Evolutionary conservation across 2,797 vertebrate genomes (phyloP).

Genomic region (Acanthurus leucopareius): DNA sequence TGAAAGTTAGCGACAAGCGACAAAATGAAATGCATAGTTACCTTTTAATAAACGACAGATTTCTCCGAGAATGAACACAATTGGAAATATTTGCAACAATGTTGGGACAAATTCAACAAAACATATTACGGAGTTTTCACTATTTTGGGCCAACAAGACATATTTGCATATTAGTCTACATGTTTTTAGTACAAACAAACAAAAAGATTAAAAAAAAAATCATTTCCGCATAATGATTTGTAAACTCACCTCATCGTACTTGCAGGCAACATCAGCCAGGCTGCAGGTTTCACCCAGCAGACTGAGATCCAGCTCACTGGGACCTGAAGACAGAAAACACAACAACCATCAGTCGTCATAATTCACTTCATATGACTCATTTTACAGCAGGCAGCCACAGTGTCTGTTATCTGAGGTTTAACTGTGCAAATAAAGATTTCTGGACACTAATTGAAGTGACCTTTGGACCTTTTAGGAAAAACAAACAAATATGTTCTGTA

Average conservation of each 20-base stretch:
- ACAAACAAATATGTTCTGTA: not conserved
- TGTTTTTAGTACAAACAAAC: not conserved
- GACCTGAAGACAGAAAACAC: constrained; percentile 81
- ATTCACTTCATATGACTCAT: constrained; percentile 1
- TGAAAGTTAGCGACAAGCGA: too few species aligned
- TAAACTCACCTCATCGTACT: constrained; percentile 91
- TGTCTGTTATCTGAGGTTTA: not conserved
- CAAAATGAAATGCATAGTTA: too few species aligned
- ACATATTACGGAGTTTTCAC: too few species aligned
- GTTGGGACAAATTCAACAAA: too few species aligned
- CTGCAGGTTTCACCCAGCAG: constrained; percentile 89
- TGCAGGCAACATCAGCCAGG: constrained; percentile 84
- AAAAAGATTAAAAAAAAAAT: too few species aligned
- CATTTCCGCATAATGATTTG: not conserved
- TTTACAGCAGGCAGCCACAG: not conserved
- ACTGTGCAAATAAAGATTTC: not conserved
- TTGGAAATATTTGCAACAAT: too few species aligned
- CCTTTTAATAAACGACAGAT: too few species aligned
- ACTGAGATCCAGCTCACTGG: constrained; percentile 90
- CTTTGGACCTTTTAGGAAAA: not conserved
- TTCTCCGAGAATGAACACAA: too few species aligned
- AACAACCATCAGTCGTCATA: constrained; percentile 1
- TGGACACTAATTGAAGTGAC: not conserved
- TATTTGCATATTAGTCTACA: not conserved
- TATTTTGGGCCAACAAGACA: too few species aligned